Conservation (phyloP, 2,888 invertebrate species). For the Idaea straminata region DNA sequence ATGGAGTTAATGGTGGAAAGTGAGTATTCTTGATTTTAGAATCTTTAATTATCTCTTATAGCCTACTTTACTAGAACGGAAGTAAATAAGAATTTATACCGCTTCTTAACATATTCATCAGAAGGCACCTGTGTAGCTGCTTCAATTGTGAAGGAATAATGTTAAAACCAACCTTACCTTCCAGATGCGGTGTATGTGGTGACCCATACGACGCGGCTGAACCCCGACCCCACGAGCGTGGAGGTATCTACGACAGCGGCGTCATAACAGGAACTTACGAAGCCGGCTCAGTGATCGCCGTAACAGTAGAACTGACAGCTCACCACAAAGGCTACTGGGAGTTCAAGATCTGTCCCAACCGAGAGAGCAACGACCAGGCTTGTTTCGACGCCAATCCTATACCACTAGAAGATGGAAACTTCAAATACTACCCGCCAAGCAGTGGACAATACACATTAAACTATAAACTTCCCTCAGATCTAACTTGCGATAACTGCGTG, state of each 20-base stretch:
- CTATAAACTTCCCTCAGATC: slow-evolving; percentile 79
- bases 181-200: slow-evolving; percentile 89
- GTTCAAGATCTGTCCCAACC: slow-evolving; percentile 88
- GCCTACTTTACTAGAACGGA: neutral
- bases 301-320: slow-evolving; percentile 88
- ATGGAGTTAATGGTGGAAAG: slow-evolving; percentile 87
- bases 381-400: slow-evolving; percentile 87
- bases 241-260: slow-evolving; percentile 89
- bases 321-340: slow-evolving; percentile 92
- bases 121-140: neutral
- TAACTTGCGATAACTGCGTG: slow-evolving; percentile 89
- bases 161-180: neutral
- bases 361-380: slow-evolving; percentile 82
- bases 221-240: slow-evolving; percentile 89
- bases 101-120: neutral
- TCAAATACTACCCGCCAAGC: slow-evolving; percentile 85
- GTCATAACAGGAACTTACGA: slow-evolving; percentile 86
- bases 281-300: slow-evolving; percentile 82
- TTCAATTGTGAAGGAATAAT: neutral
- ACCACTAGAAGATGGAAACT: slow-evolving; percentile 74
- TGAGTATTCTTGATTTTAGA: slow-evolving; percentile 36
- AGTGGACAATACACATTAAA: slow-evolving; percentile 85
- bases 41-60: neutral
- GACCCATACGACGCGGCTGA: slow-evolving; percentile 85
- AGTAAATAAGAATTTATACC: neutral